Percentiles rank a stretch among this genome's conserved stretches.
Conservation (phyloP, 2,888 invertebrate genomes). For the Leptogaster cylindrica region DNA sequence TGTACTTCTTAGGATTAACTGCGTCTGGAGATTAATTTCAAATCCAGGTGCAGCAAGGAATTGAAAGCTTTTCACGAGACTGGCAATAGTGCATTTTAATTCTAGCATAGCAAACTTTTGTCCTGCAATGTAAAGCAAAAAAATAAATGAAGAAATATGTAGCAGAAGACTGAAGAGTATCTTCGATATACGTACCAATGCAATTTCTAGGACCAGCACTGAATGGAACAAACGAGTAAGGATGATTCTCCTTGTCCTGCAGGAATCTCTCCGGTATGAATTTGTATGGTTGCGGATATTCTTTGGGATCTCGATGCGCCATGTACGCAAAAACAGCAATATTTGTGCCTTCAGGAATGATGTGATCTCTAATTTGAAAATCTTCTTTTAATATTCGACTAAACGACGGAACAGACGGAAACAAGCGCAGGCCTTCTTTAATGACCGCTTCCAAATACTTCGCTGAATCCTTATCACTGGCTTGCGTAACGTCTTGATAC, state of each 20-base stretch:
- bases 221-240: slow-evolving; percentile 58
- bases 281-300: slow-evolving; percentile 63
- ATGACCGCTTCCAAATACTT: slow-evolving; percentile 67
- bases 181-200: slow-evolving; percentile 49
- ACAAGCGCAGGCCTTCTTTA: slow-evolving; percentile 66
- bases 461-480: slow-evolving; percentile 60
- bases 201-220: slow-evolving; percentile 60
- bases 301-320: slow-evolving; percentile 62
- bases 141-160: background rate
- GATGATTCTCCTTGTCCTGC: slow-evolving; percentile 53
- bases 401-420: slow-evolving; percentile 65
- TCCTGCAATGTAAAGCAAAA: slow-evolving; percentile 50
- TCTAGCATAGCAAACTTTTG: slow-evolving; percentile 62
- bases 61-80: slow-evolving; percentile 56
- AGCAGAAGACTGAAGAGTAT: background rate
- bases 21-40: too few species aligned
- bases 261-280: slow-evolving; percentile 59
- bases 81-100: slow-evolving; percentile 56
- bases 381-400: slow-evolving; percentile 63
- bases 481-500: slow-evolving; percentile 55
- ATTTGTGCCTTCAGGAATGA: slow-evolving; percentile 60
- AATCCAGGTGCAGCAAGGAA: slow-evolving; percentile 56
- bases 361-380: slow-evolving; percentile 58
- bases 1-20: too few species aligned
- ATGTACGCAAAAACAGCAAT: slow-evolving; percentile 60